Conservation (phyloP, 1,140 invertebrate genomes). For the Halyomorpha halys region DNA sequence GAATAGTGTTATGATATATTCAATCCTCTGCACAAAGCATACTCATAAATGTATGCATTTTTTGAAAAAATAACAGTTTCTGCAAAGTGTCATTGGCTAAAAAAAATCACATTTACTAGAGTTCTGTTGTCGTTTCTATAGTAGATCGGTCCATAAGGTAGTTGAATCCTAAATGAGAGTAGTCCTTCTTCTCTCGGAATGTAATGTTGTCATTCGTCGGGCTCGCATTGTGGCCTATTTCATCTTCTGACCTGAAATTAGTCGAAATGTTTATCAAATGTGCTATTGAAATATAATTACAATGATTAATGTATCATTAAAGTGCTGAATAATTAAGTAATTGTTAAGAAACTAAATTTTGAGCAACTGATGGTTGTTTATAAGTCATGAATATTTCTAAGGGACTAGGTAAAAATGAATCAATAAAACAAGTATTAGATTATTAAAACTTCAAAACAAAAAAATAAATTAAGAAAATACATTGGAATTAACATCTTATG, state of each 20-base stretch:
- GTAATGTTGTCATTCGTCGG: slow-evolving; percentile 73
- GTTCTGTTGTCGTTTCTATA: slow-evolving; percentile 75
- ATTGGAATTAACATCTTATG: too few relatives aligned
- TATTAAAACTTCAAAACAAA: too few relatives aligned
- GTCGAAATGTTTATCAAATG: too few relatives aligned
- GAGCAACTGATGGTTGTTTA: too few relatives aligned
- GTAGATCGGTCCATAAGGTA: slow-evolving; percentile 63
- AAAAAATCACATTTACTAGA: slow-evolving; percentile 40
- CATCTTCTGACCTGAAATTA: slow-evolving; percentile 50
- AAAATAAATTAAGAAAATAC: too few relatives aligned
- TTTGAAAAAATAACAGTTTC: neutral
- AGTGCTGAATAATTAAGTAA: too few relatives aligned
- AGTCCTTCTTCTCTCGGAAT: slow-evolving; percentile 71
- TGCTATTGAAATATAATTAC: too few relatives aligned
- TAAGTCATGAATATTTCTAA: too few relatives aligned
- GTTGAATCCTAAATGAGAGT: slow-evolving; percentile 55
- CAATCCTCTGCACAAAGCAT: neutral
- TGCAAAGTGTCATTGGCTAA: neutral
- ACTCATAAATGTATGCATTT: neutral
- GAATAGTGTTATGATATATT: neutral
- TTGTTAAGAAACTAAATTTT: too few relatives aligned
- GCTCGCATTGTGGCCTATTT: slow-evolving; percentile 50
- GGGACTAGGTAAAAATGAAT: too few relatives aligned
- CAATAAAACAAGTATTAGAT: too few relatives aligned
- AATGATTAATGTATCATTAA: too few relatives aligned